Evolutionary conservation across 2,888 invertebrate genomes (phyloP).

Genomic region (Phlogophora meticulosa): DNA sequence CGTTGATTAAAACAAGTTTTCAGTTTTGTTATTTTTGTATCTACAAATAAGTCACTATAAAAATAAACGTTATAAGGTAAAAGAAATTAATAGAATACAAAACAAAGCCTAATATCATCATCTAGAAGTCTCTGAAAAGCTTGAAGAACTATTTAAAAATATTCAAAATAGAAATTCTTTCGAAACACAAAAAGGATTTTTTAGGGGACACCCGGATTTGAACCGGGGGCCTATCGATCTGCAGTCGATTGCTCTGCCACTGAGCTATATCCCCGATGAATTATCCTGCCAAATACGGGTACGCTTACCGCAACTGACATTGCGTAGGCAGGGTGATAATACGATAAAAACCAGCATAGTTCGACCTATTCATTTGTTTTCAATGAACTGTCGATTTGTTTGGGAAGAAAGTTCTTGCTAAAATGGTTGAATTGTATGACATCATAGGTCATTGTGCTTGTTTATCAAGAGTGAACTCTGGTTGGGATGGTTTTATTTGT

Average conservation of each 20-base stretch:
- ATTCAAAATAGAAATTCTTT: neutral
- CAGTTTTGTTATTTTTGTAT: no score
- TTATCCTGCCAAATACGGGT: neutral
- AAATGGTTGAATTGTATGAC: conserved; percentile 33
- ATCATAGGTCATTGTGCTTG: conserved; percentile 33
- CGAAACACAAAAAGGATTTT: neutral
- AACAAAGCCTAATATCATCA: neutral
- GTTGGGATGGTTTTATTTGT: conserved; percentile 9
- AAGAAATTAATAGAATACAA: neutral
- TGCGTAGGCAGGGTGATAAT: conserved; percentile 33
- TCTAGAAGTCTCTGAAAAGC: neutral
- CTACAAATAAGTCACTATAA: no score
- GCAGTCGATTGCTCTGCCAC: conserved; percentile 90
- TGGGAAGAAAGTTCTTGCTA: conserved; percentile 24
- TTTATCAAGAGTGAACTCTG: conserved; percentile 40
- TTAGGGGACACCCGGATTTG: conserved; percentile 89
- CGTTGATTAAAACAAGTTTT: no score
- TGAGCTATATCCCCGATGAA: conserved; percentile 84
- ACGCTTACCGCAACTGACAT: neutral
- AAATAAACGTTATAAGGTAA: no score
- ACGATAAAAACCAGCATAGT: neutral
- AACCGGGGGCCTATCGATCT: conserved; percentile 90
- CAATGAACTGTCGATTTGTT: conserved; percentile 16
- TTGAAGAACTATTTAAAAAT: neutral
- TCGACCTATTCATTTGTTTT: conserved; percentile 32